A percentile compares a stretch with the other conserved stretches of the same genome.
These are phyloP conservation scores for Drosophila fungiperda DNA, from an alignment of 2,888 invertebrate genomes.

Conservation along the genomic window DNA sequence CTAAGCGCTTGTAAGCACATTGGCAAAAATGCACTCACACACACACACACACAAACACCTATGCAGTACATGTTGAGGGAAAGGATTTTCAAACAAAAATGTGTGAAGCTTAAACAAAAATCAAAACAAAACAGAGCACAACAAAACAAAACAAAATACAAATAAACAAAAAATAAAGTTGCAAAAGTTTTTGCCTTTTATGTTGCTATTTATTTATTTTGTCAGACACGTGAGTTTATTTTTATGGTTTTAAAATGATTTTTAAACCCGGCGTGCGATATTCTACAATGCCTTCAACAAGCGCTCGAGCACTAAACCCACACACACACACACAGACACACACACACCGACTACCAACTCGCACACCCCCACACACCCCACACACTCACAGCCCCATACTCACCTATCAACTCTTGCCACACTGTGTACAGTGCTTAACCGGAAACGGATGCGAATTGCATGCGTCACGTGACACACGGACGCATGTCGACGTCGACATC, in stretches of 20 bases:
- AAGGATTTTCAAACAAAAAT: conserved; percentile 74
- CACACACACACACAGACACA: not conserved
- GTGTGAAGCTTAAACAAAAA: conserved; percentile 75
- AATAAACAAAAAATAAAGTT: conserved; percentile 32
- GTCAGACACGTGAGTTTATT: conserved; percentile 77
- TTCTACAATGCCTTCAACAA: conserved; percentile 17
- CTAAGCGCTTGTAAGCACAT: conserved; percentile 45
- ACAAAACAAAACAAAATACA: conserved; percentile 21
- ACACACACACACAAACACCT: conserved; percentile 26
- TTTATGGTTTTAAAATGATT: conserved; percentile 82
- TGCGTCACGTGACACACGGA: conserved; percentile 80
- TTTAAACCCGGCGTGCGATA: conserved; percentile 62
- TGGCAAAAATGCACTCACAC: conserved; percentile 4
- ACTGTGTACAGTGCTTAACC: conserved; percentile 66
- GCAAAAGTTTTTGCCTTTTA: conserved; percentile 38
- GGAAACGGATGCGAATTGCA: conserved; percentile 84
- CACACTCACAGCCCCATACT: not conserved
- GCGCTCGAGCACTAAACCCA: conserved; percentile 8
- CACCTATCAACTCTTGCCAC: conserved; percentile 6
- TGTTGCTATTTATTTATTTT: conserved; percentile 76
- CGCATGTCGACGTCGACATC: conserved; percentile 59
- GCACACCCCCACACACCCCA: too few species aligned
- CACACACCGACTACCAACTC: too few species aligned
- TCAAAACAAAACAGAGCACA: conserved; percentile 50
- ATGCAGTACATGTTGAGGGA: conserved; percentile 61